Percentiles rank a stretch among this genome's conserved stretches.
phyloP scores from a whole-genome alignment of 1,140 invertebrate genomes.

The Drosophila littoralis region DNA sequence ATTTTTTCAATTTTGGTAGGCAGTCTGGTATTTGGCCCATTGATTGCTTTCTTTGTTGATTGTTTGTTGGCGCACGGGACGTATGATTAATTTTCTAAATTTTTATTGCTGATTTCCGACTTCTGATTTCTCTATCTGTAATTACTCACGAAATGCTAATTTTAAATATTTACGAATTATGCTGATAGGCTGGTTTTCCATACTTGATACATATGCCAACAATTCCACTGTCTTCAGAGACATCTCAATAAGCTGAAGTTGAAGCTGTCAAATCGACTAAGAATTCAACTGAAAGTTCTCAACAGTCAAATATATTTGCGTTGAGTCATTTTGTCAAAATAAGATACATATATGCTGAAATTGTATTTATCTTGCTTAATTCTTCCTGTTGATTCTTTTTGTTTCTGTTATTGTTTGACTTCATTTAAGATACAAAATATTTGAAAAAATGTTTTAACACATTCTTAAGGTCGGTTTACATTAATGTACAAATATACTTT shows the following conservation, averaged over 20 bases:
- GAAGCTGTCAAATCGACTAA: not conserved
- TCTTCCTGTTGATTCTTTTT: constrained; percentile 17
- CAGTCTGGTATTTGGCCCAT: constrained; percentile 3
- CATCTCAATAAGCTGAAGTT: not conserved
- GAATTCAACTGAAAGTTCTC: not conserved
- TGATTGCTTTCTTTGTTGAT: constrained; percentile 36
- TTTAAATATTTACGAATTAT: constrained; percentile 12
- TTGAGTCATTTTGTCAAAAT: constrained; percentile 26
- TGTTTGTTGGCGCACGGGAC: constrained; percentile 45
- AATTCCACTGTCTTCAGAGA: not conserved
- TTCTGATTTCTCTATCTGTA: constrained; percentile 21
- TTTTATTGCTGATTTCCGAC: constrained; percentile 49
- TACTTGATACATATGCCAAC: not conserved
- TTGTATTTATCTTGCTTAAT: constrained; percentile 11
- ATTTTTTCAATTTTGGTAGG: constrained; percentile 40
- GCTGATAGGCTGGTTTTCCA: constrained; percentile 15
- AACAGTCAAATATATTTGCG: not conserved
- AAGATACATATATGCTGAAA: constrained; percentile 3
- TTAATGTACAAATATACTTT: too few species aligned
- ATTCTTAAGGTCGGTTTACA: not conserved
- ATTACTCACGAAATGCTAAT: constrained; percentile 17
- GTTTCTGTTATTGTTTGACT: not conserved
- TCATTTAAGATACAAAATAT: not conserved
- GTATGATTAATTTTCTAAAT: constrained; percentile 71
- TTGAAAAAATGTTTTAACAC: not conserved